phyloP scores from a whole-genome alignment of 2,888 invertebrate species.

The Macrosiphum euphorbiae region DNA sequence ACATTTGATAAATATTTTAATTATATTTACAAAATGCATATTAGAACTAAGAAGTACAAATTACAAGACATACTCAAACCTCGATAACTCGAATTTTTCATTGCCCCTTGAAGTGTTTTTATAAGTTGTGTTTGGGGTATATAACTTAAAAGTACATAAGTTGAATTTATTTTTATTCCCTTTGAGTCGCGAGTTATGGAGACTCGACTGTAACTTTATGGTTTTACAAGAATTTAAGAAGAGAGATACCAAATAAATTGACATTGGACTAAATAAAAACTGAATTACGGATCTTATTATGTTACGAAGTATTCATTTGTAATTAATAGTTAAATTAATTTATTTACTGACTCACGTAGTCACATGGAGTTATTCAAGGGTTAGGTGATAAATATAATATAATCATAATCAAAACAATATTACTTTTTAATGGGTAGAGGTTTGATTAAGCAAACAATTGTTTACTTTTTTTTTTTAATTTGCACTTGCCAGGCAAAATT shows the following conservation, averaged over 20 bases:
- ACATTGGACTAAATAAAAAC: not conserved
- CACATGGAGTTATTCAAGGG: slow-evolving; percentile 25
- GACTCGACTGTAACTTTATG: too few species aligned
- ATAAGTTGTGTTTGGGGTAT: too few species aligned
- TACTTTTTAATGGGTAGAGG: slow-evolving; percentile 44
- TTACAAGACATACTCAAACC: too few species aligned
- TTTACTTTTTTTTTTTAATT: slow-evolving; percentile 43
- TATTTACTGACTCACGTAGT: slow-evolving; percentile 36
- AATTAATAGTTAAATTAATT: slow-evolving; percentile 32
- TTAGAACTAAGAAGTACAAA: not conserved
- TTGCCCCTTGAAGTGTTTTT: not conserved
- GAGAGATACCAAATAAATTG: not conserved
- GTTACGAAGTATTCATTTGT: not conserved
- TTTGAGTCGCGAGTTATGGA: too few species aligned
- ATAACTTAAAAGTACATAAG: too few species aligned
- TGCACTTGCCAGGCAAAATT: slow-evolving; percentile 37
- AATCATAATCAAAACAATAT: slow-evolving; percentile 60
- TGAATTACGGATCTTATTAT: not conserved
- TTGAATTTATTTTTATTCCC: too few species aligned
- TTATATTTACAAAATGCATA: not conserved
- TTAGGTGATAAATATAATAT: slow-evolving; percentile 55
- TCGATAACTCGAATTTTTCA: too few species aligned
- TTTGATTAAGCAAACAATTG: slow-evolving; percentile 58
- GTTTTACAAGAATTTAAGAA: not conserved
- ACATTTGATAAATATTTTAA: not conserved